Evolutionary conservation across 2,888 invertebrate species (phyloP), one percentile per base, ranked within the genome.

Genomic region (Cheilosia scutellata): DNA sequence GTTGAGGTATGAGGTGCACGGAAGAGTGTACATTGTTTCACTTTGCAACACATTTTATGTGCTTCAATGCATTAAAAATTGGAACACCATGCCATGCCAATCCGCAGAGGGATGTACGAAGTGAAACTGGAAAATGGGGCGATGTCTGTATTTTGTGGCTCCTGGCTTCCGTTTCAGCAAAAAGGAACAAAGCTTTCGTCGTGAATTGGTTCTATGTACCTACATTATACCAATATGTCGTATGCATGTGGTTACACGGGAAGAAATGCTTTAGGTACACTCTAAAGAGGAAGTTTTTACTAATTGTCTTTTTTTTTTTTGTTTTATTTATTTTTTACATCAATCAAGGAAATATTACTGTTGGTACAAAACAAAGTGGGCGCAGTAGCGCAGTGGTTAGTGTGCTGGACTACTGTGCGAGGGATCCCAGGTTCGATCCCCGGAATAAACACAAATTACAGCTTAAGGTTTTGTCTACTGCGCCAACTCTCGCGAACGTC

Each of bases 121-220:
- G 40, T 33, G 44, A 40, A 49, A 40, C 31, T 33, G 31, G 47
- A 47, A 40, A 20, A 49, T 7, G 27, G 9, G 5, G 27, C 33
- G 53, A 60, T 70, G 63, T 51, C 65, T 71, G 31, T 58, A 58
- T 42, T 78, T 65, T 71, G 78, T 58, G 71, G 78, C 31, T 78
- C 49, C 16, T 60, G 42, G 53, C 13, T 66, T 60, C 33, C 79
- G 79, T 42, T 58, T 42, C 49, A 11, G 37, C 40, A 31, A 20
- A 65, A 71, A 71, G 11, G 31, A 49, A 57, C 66, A 71, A 78
- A 57, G 63, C 57, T 65, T 63, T 27, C 20, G 37, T 57, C 63
- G 47, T 57, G 71, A 71, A 51, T 63, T 71, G 47, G 71, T 53
- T 20, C 20, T 20, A 20, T 53, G 70, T 31, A 42, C 37, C 37